Conservation (phyloP, 2,797 vertebrate species). For the Crocidura indochinensis region DNA sequence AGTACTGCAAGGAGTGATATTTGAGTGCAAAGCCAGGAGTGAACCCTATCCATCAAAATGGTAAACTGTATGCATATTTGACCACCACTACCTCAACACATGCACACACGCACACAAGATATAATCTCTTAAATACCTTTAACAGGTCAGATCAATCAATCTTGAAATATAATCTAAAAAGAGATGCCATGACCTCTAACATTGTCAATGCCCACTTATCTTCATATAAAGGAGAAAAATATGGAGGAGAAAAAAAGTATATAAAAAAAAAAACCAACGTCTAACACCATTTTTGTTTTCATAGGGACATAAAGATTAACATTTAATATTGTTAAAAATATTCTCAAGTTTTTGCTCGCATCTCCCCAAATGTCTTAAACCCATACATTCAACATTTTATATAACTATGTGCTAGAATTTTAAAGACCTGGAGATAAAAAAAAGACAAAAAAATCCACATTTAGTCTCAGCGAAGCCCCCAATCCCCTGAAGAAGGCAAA, state of each 20-base stretch:
- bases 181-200: background rate
- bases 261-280: background rate
- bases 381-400: conserved; percentile 18
- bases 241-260: background rate
- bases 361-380: conserved; percentile 41
- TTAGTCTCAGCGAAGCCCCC: conserved; percentile 20
- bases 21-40: too few species aligned
- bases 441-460: background rate
- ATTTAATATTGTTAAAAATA: background rate
- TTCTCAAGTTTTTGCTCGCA: conserved; percentile 55
- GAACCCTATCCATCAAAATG: too few species aligned
- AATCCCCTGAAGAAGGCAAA: conserved; percentile 11
- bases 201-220: conserved; percentile 2
- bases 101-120: too few species aligned
- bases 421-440: background rate
- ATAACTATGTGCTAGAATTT: background rate
- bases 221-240: conserved; percentile 13
- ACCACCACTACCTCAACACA: too few species aligned
- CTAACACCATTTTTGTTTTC: conserved; percentile 19
- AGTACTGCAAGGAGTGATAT: too few species aligned
- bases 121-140: too few species aligned
- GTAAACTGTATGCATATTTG: too few species aligned
- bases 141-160: background rate
- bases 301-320: background rate
- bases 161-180: conserved; percentile 11